Conservation (phyloP, 2,888 invertebrate species). For the Liposcelis brunnea region DNA sequence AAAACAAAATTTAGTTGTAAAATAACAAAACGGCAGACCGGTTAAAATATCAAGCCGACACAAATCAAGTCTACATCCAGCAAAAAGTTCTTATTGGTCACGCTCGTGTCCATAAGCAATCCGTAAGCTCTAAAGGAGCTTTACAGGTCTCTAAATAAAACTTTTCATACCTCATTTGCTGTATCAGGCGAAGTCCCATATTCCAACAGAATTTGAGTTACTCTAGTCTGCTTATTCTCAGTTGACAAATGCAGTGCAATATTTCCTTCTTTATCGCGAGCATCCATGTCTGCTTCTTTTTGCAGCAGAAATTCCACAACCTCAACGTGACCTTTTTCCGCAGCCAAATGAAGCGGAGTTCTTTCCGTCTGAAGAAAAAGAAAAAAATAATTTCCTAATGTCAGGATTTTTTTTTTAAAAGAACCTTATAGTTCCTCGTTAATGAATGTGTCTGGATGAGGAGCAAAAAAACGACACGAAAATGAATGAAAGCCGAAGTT, state of each 20-base stretch:
- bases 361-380: conserved; percentile 29
- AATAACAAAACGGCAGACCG: not conserved
- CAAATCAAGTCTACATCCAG: too few species aligned
- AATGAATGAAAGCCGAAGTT: too few species aligned
- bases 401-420: not conserved
- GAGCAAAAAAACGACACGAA: too few species aligned
- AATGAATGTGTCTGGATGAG: too few species aligned
- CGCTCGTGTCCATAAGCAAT: too few species aligned
- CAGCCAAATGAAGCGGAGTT: conserved; percentile 52
- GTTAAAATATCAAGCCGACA: too few species aligned
- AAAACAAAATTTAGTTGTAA: too few species aligned
- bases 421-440: not conserved
- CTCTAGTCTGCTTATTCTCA: conserved; percentile 52
- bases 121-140: too few species aligned
- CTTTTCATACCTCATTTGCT: conserved; percentile 26
- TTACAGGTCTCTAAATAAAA: conserved; percentile 2
- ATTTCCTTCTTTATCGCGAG: conserved; percentile 49
- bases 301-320: conserved; percentile 40
- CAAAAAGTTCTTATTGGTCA: too few species aligned
- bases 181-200: conserved; percentile 44
- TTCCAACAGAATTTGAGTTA: conserved; percentile 51
- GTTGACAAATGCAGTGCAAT: conserved; percentile 62
- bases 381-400: conserved; percentile 6
- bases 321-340: conserved; percentile 45
- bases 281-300: conserved; percentile 46